Base-by-base conservation (phyloP, 2,113 vertebrate genomes). In the Rafetus swinhoei region DNA sequence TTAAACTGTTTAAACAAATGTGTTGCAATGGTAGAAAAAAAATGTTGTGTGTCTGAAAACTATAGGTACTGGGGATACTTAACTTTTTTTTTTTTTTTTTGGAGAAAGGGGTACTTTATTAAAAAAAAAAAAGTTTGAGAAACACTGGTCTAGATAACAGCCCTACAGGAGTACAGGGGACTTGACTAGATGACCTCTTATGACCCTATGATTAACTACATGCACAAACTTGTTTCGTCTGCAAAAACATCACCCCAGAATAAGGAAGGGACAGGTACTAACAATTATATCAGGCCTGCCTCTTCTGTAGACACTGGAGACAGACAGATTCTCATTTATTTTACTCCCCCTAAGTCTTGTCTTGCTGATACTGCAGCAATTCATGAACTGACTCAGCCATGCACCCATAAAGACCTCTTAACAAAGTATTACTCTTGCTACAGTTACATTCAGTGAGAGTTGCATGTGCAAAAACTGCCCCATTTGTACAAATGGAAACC, bases 391-490 rank as follows among this genome's bases (percentile, higher is more conserved):
- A 82, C 54, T 35, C 77, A 57, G 82, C 74, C 92, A 90, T 54
- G 83, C 83, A 79, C 35, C 82, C 81, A 7, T 60, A 81, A 87
- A 95, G 95, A 90, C 52, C 9, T 45, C 84, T 77, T 87, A 95
- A 85, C 1, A 92, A 56, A 18, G 1, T 74, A 88, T 85, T 65
- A 24, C 4, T 1, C 3, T 11, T 7, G 7, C 3, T 45, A 45
- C 45, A 5, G 45, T 45, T 45, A 45, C 4, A 45, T 45, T 45
- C 45, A 45, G 45, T 45, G 45, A 5, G 45, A 45, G 45, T 45
- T 45, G 87, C 60, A 52, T 11, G 60, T 85, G 5, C 15, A 86
- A 15, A 27, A 86, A 39, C 79, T 84, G 56, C 32, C 56, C 81
- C 29, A n/a, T 72, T 62, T 54, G 9, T 83, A 94, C 79, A 81